Evolutionary conservation across 2,888 invertebrate genomes (phyloP).

Genomic region (Cylloceria caligata): DNA sequence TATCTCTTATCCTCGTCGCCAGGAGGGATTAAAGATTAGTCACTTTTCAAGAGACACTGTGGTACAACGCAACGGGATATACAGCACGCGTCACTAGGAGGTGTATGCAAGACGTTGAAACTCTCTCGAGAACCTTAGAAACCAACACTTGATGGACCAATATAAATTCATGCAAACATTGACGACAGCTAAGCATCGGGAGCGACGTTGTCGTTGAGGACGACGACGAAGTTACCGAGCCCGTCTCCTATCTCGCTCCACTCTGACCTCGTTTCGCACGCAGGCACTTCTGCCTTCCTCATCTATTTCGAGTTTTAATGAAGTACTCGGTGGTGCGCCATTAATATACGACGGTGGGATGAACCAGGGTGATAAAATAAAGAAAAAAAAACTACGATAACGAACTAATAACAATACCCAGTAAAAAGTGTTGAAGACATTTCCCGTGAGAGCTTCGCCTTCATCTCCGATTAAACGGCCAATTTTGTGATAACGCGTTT

Average conservation of each 20-base stretch:
- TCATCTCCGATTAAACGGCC: background rate
- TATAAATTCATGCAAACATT: slow-evolving; percentile 70
- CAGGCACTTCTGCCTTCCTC: slow-evolving; percentile 51
- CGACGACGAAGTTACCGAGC: slow-evolving; percentile 42
- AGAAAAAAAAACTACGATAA: background rate
- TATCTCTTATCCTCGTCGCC: background rate
- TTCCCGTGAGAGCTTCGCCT: background rate
- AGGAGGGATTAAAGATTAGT: slow-evolving; percentile 22
- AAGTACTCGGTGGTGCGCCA: slow-evolving; percentile 45
- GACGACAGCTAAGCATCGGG: slow-evolving; percentile 55
- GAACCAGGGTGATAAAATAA: background rate
- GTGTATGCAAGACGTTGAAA: slow-evolving; percentile 19
- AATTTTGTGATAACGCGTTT: background rate
- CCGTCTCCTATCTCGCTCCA: slow-evolving; percentile 6
- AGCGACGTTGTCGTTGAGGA: slow-evolving; percentile 20
- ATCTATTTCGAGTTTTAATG: slow-evolving; percentile 61
- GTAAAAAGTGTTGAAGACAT: background rate
- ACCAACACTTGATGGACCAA: slow-evolving; percentile 65
- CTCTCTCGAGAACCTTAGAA: slow-evolving; percentile 25
- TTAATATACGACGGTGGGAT: slow-evolving; percentile 26
- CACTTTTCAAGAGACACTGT: slow-evolving; percentile 40
- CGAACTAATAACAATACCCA: background rate
- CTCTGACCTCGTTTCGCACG: slow-evolving; percentile 59
- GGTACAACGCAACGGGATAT: background rate
- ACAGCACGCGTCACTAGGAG: background rate